Base-by-base conservation (phyloP, 2,888 invertebrate species). In the Drosophila kambysellisi region DNA sequence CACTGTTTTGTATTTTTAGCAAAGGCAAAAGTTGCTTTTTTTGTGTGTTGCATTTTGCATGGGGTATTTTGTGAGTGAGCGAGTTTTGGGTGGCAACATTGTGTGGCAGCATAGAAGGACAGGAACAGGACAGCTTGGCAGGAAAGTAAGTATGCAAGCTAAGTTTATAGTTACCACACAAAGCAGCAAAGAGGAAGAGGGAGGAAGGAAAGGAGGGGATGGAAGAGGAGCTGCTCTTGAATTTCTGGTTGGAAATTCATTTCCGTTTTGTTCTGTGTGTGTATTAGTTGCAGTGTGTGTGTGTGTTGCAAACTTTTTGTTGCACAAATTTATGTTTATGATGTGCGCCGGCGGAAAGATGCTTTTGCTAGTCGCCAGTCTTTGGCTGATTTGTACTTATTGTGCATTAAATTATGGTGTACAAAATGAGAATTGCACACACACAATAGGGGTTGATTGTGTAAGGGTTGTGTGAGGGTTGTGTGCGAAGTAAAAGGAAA, bases 181-280 rank as follows among this genome's bases (percentile, higher is more conserved):
- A 83, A 79, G 83, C 81, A 74, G 76, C 60, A 62, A 39, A 39
- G 11, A 15, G 29, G 52, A 37, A 29, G 43, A 29, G 43, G 39
- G 9, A 2, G 61, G 17, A 43, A 15, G n/a, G 9, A 33, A 46
- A 33, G 33, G 29, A 39, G 39, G 41, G 9, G 2, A 17, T 41
- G n/a, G 46, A 7, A 46, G 46, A 46, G 25, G 46, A 46, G 76
- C 64, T 61, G 81, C 80, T 76, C 79, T 81, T 72, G 84, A 66
- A 82, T 84, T 77, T 76, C 74, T 74, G 76, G 78, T 71, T 86
- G 84, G 86, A 88, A 87, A 87, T 87, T 87, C 88, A 88, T 87
- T 87, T 87, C 88, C 88, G 86, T 70, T 83, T 80, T 74, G 81
- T 79, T 74, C 74, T 76, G 67, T 58, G 50, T 51, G 53, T 80